Base-by-base conservation (phyloP, 2,888 invertebrate species). In the Hetaerina titia region DNA sequence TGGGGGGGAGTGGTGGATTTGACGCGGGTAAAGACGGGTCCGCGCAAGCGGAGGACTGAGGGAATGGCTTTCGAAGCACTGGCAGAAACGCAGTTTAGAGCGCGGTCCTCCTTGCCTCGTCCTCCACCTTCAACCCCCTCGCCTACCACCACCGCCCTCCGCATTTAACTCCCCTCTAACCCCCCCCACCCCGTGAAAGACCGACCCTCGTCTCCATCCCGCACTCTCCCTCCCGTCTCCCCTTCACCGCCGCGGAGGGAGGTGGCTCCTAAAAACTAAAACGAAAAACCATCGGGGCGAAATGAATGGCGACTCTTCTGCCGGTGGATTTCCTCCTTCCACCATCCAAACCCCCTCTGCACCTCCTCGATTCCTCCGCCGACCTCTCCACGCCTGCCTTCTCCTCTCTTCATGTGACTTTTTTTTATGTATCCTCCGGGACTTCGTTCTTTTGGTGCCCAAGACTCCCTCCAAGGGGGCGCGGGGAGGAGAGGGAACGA, bases 351-450 rank as follows among this genome's bases (percentile, higher is more conserved):
- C 45, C 45, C 45, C 45, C 45, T 45, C 45, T 45, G 1, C 57
- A 57, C 22, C n/a, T 81, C 81, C 13, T n/a, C 81, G 11, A n/a
- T 31, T 57, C 57, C 58, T 57, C 57, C 58, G 11, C 11, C 90
- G 31, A 17, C 88, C 56, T 88, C 56, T 56, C 45, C 88, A 19
- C 88, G 22, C 88, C 88, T 88, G 9, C 31, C 64, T 57, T 25
- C 60, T 25, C 63, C 31, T 8, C 63, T 13, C 63, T 90, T 64
- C 90, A 22, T 22, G 88, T 25, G 90, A 58, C 45, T 60, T 63
- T 57, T 63, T 90, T 90, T 90, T 90, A 90, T 90, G 64, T 90
- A 90, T 90, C 90, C 64, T 90, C 90, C 45, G 90, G 90, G 25
- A 64, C 64, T 90, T 69, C 64, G 90, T 90, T 22, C 90, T 90